Conservation (phyloP, 2,888 invertebrate species). For the Hirudinaria manillensis region DNA sequence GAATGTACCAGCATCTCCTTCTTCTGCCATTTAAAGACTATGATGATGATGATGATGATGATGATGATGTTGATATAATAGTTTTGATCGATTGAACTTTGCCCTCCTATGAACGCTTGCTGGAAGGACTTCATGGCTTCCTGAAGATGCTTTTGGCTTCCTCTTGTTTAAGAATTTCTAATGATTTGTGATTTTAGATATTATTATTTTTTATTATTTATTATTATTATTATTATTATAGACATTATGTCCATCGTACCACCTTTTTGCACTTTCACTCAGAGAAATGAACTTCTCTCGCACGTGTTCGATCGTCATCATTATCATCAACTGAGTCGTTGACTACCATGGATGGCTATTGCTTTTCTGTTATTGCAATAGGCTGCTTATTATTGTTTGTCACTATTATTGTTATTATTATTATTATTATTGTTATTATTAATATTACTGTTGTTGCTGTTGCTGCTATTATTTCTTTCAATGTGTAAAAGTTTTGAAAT, state of each 20-base stretch:
- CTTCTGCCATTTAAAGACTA: constrained; percentile 45
- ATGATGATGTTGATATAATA: not conserved
- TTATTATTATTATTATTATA: constrained; percentile 2
- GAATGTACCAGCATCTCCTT: constrained; percentile 11
- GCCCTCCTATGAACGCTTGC: not conserved
- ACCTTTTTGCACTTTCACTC: not conserved
- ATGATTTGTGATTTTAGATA: not conserved
- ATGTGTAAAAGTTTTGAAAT: too few species aligned
- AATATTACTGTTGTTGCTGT: too few species aligned
- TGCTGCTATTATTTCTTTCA: too few species aligned
- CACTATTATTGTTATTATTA: too few species aligned
- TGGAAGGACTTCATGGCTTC: not conserved
- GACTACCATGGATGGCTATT: too few species aligned
- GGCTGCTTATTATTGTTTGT: too few species aligned
- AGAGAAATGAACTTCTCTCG: not conserved
- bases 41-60: not conserved
- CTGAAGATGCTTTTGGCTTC: not conserved
- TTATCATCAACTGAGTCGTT: too few species aligned
- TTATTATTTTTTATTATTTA: not conserved
- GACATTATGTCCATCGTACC: not conserved
- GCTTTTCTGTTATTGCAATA: too few species aligned
- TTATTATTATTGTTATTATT: too few species aligned
- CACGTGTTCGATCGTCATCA: not conserved
- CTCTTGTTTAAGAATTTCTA: not conserved
- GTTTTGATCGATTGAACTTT: not conserved